Percentiles rank a stretch among this genome's conserved stretches.
Evolutionary conservation across 92 coral and sea anemone genomes (phyloP).

Genomic region (Virgularia gustaviana): DNA sequence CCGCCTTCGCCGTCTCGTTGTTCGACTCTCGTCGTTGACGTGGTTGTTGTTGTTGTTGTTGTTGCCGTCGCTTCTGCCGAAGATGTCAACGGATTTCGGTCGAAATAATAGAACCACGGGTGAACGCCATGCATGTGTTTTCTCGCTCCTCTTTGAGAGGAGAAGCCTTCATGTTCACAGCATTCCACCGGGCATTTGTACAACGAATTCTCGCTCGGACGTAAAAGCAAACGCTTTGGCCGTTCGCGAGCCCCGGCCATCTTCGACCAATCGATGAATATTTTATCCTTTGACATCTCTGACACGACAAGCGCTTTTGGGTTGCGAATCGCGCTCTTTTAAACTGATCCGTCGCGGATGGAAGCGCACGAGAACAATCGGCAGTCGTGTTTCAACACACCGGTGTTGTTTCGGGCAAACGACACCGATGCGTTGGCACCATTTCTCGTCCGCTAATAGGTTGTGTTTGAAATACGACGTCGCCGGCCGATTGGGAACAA

Average conservation of each 20-base stretch:
- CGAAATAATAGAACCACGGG: slow-evolving; percentile 22
- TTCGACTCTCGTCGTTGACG: neutral
- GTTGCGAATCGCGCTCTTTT: too few relatives aligned
- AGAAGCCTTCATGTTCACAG: slow-evolving; percentile 22
- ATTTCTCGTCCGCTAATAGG: too few relatives aligned
- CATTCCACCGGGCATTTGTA: slow-evolving; percentile 6
- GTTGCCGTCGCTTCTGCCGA: too few relatives aligned
- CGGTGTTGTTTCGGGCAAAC: too few relatives aligned
- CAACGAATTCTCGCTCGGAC: neutral
- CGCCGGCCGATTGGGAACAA: too few relatives aligned
- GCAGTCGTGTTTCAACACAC: too few relatives aligned
- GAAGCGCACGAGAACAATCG: too few relatives aligned
- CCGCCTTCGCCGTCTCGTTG: neutral
- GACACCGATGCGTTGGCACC: too few relatives aligned
- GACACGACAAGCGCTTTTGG: too few relatives aligned
- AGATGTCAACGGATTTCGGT: slow-evolving; percentile 1
- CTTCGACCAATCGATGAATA: slow-evolving; percentile 26
- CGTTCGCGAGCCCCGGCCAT: slow-evolving; percentile 20
- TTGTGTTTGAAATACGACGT: too few relatives aligned
- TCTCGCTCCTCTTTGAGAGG: slow-evolving; percentile 21
- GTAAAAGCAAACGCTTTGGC: neutral
- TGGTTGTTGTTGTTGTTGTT: neutral
- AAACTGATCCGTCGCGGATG: too few relatives aligned
- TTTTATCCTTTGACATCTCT: slow-evolving; percentile 19
- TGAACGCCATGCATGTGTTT: slow-evolving; percentile 21